Evolutionary conservation across 2,888 invertebrate genomes (phyloP), one percentile per base, ranked within the genome.

Genomic region (Cephonodes hylas): DNA sequence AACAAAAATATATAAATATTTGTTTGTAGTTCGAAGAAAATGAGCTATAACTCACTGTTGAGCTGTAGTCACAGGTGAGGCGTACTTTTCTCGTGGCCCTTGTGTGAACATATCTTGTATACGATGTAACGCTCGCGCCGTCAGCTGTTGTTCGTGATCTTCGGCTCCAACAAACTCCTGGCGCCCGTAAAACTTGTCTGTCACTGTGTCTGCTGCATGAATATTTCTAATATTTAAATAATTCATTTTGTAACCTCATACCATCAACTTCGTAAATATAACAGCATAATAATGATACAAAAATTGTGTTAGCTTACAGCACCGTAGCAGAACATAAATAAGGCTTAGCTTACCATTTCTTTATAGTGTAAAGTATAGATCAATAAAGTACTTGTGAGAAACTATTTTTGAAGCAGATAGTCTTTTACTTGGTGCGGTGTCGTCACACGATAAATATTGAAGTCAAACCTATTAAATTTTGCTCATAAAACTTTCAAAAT

Each of bases 141-240:
- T 66, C 38, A n/a, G 48, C 42, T 56, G 65, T 10, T 62, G 71
- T 60, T 64, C 71, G 10, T 23, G 64, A 61, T 62, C 59, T 46
- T 77, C 71, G 61, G 72, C 62, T 61, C 62, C 63, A 42, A 60
- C 58, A 46, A 23, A 59, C 65, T 38, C 64, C 60, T 61, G 63
- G 66, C 78, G 71, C 61, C 72, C 66, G 75, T 83, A 80, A 72
- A 82, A 82, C 77, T 86, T 86, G 68, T 77, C 85, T 25, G 89
- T 81, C 68, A 90, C 84, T 61, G 83, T 77, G 25, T 81, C 80
- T 65, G 91, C 89, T 89, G 82, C 59, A 67, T 80, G 60, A 31
- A 27, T 13, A 20, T 22, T n/a, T 38, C 6, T 31, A 15, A 20
- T 13, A 61, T 31, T 31, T 22, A 64, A 64, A 60, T 64, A 59